Base-by-base conservation (phyloP, 2,113 vertebrate species). In the Hypomesus transpacificus region DNA sequence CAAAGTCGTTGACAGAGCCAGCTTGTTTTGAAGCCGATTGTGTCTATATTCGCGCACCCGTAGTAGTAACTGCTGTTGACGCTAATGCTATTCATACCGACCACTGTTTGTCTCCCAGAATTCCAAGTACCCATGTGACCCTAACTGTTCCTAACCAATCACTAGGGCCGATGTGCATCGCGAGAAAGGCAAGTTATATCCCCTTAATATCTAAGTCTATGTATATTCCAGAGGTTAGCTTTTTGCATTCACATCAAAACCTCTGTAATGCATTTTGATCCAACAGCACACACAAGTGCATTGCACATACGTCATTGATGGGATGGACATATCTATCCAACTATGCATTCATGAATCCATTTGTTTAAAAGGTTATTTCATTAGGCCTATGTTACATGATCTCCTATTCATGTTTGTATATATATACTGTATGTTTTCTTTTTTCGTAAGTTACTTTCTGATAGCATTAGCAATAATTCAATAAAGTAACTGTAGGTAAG, bases 81-180 rank as follows among this genome's bases (percentile, higher is more conserved):
- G 84, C 70, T 67, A 73, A 67, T 54, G 76, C 78, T 80, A 52
- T 81, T 82, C 85, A 77, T 69, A 74, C 80, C 62, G 51, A 78
- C 63, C 82, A 83, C 84, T 91, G 91, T 91, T 93, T 92, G 85
- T 90, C 88, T 92, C 90, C 91, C 92, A 91, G 81, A 90, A 91
- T 90, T 83, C 90, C 85, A 87, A 90, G 85, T 88, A 82, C 50
- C 24, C 87, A 88, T 76, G 84, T 89, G 90, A 88, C 69, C 28
- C 0, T 2, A 14, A 11, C 11, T n/a, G 17, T 1, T 34, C 22
- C n/a, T 7, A 2, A 20, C 88, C 80, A 87, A 86, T 82, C 75
- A 82, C 39, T 68, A 21, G 73, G 50, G 14, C 22, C 14, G 0
- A 0, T 0, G 0, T 14, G 5, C 50, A 77, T 87, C 89, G 90